Evolutionary conservation across 2,797 vertebrate species (phyloP), one percentile per base, ranked within the genome.

Genomic region (Scarus forsteni): DNA sequence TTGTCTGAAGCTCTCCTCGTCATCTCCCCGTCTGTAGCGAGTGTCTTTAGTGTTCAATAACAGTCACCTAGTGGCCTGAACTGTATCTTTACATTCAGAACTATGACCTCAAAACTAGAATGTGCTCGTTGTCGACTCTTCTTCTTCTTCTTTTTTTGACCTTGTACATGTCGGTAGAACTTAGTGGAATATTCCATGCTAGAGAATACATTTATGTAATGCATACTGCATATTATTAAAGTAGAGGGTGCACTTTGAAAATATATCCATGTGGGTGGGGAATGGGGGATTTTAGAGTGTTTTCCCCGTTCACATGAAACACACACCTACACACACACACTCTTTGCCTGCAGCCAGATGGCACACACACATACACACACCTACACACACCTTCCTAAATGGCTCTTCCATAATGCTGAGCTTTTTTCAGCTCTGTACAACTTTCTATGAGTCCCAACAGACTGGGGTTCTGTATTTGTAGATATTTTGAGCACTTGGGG

Each of bases 1-100:
- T 9, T 67, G 53, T 48, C 56, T 68, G 49, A 72, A 10, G 63
- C 36, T 74, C 53, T 77, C 50, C 42, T 79, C 52, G 2, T 34
- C 68, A 58, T 86, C 74, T 70, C 71, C 60, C 65, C 50, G 52
- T 54, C 64, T 81, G 86, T 89, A 89, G 80, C 57, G 38, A 60
- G 81, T 70, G 70, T 76, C 58, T 42, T 82, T 72, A 16, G 46
- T 54, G 63, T 85, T 66, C 50, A 86, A 79, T 81, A 82, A 79
- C 77, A 78, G 90, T 92, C 89, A 90, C 89, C 88, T 92, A 71
- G 90, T 84, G 89, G 89, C 89, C 89, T 91, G 88, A 90, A 81
- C 77, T 77, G 75, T 79, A 70, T 76, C 60, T 83, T 79, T 68
- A 80, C 77, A 86, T 89, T 77, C 86, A 87, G 83, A 88, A 90